Base-by-base conservation (phyloP, 2,888 invertebrate species). In the Calameuta idolon region DNA sequence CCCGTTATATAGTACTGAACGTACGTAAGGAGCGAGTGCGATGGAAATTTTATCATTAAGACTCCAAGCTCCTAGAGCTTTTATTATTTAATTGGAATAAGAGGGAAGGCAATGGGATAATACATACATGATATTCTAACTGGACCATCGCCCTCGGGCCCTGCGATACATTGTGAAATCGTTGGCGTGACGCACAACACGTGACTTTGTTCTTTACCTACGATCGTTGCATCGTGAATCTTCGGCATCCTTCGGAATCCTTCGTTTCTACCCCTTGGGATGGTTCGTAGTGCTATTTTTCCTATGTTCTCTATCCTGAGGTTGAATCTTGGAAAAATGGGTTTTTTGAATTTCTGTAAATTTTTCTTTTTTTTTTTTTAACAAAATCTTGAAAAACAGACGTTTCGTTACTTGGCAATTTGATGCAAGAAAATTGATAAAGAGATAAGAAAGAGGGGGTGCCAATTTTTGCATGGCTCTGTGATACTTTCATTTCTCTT, bases 181-280 rank as follows among this genome's bases (percentile, higher is more conserved):
- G 87, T 88, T 87, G 86, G 86, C 84, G 89, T 87, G 86, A 86
- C 78, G 86, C 88, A 87, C 88, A 86, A 85, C 83, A 85, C 83
- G 83, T 55, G 55, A 55, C 83, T 84, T 85, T 87, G 83, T 83
- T 81, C 73, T 74, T 76, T 79, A 82, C 75, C 81, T 80, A 83
- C 55, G 55, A 73, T 30, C 55, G 55, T 55, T 55, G 55, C 55
- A 55, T 55, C 55, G 55, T 55, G 55, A 55, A 55, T 55, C 55
- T 55, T 23, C 55, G 55, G 55, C 55, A 55, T 55, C 55, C 55
- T 55, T 55, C 55, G 55, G 55, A 55, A 55, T 55, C 55, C 55
- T 55, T 55, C 55, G 55, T 55, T 55, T 55, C 23, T 55, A 55
- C 5, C 9, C 55, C 55, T 55, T 55, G 55, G 23, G 55, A 55